These are phyloP conservation scores for Drosophila koepferae DNA, from an alignment of 2,888 invertebrate genomes.

Conservation along the genomic window DNA sequence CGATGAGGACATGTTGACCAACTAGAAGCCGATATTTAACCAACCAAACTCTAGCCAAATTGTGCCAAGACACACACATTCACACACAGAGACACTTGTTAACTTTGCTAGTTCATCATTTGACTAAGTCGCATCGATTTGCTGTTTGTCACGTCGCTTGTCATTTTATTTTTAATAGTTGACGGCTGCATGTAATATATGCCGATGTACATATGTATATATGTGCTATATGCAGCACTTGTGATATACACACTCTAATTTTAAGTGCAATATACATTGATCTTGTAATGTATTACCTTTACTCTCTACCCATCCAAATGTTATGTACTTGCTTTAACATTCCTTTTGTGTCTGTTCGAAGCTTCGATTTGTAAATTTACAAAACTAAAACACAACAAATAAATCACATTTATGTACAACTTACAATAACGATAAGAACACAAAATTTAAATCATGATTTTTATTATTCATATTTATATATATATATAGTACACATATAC, in stretches of 20 bases:
- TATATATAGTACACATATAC: conserved; percentile 55
- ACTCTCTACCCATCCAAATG: not conserved
- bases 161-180: conserved; percentile 25
- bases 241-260: conserved; percentile 43
- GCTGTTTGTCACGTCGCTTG: conserved; percentile 34
- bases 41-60: conserved; percentile 54
- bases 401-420: not conserved
- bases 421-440: conserved; percentile 7
- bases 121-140: conserved; percentile 39
- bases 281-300: conserved; percentile 9
- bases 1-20: conserved; percentile 80
- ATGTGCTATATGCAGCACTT: conserved; percentile 23
- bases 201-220: conserved; percentile 20
- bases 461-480: conserved; percentile 43
- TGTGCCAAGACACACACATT: conserved; percentile 60
- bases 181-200: conserved; percentile 3
- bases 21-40: conserved; percentile 33
- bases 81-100: conserved; percentile 19
- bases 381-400: not conserved
- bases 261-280: conserved; percentile 45
- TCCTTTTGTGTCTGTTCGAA: conserved; percentile 24
- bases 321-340: conserved; percentile 21
- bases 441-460: conserved; percentile 43
- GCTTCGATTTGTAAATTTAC: conserved; percentile 8
- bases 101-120: conserved; percentile 59